Evolutionary conservation across 1,140 invertebrate species (phyloP).

Genomic region (Drosophila ananassae): DNA sequence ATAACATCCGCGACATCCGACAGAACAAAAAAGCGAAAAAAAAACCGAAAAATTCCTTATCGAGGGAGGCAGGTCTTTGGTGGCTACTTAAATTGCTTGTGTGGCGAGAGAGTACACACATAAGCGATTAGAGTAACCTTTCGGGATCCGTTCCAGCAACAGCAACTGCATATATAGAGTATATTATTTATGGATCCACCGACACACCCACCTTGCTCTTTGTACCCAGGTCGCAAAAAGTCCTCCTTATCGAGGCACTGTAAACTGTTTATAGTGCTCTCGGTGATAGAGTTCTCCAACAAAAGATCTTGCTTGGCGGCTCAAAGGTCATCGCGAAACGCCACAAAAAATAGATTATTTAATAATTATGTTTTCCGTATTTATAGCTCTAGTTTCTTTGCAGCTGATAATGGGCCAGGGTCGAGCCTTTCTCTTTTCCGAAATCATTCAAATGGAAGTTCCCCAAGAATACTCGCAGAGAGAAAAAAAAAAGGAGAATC

Average conservation of each 20-base stretch:
- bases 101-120: neutral
- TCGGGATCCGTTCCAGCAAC: constrained; percentile 22
- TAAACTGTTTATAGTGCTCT: neutral
- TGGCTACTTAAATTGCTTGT: neutral
- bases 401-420: neutral
- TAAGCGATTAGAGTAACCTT: constrained; percentile 15
- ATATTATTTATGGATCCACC: constrained; percentile 20
- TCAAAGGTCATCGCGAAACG: neutral
- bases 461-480: neutral
- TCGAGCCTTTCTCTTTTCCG: constrained; percentile 1
- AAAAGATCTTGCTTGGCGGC: neutral
- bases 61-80: constrained; percentile 29
- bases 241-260: neutral
- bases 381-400: neutral
- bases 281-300: neutral
- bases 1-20: constrained; percentile 16
- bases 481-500: neutral
- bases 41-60: constrained; percentile 12
- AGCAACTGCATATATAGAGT: constrained; percentile 6
- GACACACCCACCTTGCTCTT: constrained; percentile 57
- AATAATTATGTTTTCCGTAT: neutral
- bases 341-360: neutral
- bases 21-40: neutral
- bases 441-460: constrained; percentile 23
- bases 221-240: constrained; percentile 32